Evolutionary conservation across 2,888 invertebrate species (phyloP), one percentile per base, ranked within the genome.

Genomic region (Morinoia aosen): DNA sequence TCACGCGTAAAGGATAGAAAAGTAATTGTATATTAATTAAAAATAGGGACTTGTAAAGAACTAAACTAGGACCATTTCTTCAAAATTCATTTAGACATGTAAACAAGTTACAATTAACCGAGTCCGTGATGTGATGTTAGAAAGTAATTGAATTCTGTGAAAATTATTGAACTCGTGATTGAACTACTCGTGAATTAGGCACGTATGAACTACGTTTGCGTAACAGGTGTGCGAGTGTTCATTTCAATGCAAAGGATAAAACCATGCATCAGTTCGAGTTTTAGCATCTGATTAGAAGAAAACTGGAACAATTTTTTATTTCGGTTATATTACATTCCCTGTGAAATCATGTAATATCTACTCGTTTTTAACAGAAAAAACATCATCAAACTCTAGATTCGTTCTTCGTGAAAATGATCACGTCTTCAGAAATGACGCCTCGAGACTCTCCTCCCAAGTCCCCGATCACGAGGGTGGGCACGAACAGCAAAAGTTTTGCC

Each of bases 401-500:
- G 4, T 8, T 19, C 88, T 88, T 25, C 25, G 39, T 90, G 40
- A 93, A 39, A n/a, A 93, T 93, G 93, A 57, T 93, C 25, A 48
- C 93, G 19, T 93, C 93, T 57, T 57, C 93, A 57, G 93, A 93
- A 57, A 93, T 93, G 57, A 90, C 90, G 3, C 40, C 90, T 40
- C 57, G 93, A 16, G 58, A 93, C 48, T 93, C 93, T 0, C 93
- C 93, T 33, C 93, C 93, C 7, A 93, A 93, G 57, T 93, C 93
- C 33, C 93, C 93, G 8, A 93, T 58, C 93, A 93, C 93, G 33
- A 56, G 57, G 16, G 57, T 93, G 56, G 93, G 93, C 33, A 8
- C 93, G 14, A 93, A 93, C 56, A 93, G 57, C 93, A 93, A 93
- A 57, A 93, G 93, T 33, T 93, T 93, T 33, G 93, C 93, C 56